A percentile compares a stretch with the other conserved stretches of the same genome.
Evolutionary conservation across 2,888 invertebrate genomes (phyloP).

Genomic region (Spicauda simplicius): DNA sequence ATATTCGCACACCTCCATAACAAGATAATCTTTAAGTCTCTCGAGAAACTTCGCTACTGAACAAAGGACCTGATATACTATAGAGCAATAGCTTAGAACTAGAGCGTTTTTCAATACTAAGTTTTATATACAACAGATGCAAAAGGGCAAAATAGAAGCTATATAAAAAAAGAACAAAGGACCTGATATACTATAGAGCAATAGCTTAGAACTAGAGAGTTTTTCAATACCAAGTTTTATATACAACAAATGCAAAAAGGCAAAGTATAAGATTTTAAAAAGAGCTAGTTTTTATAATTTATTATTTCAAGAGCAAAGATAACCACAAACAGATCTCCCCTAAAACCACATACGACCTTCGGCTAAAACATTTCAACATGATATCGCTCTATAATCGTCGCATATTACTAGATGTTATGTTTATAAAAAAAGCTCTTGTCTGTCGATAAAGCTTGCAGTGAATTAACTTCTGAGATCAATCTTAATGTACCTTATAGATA

Average conservation of each 20-base stretch:
- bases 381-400: too few relatives aligned
- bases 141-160: not conserved
- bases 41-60: not conserved
- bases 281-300: too few relatives aligned
- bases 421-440: too few relatives aligned
- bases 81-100: not conserved
- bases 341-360: too few relatives aligned
- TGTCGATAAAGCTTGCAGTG: too few relatives aligned
- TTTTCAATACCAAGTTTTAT: not conserved
- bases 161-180: too few relatives aligned
- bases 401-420: too few relatives aligned
- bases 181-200: not conserved
- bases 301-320: too few relatives aligned
- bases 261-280: not conserved
- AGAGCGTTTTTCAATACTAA: not conserved
- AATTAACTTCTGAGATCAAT: too few relatives aligned
- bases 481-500: too few relatives aligned
- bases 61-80: constrained; percentile 4
- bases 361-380: too few relatives aligned
- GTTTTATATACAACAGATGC: not conserved
- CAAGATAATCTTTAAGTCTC: constrained; percentile 23
- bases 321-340: too few relatives aligned
- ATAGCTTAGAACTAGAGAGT: not conserved
- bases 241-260: not conserved
- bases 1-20: not conserved